Evolutionary conservation across 2,888 invertebrate genomes (phyloP), one percentile per base, ranked within the genome.

Genomic region (Eupithecia vulgata): DNA sequence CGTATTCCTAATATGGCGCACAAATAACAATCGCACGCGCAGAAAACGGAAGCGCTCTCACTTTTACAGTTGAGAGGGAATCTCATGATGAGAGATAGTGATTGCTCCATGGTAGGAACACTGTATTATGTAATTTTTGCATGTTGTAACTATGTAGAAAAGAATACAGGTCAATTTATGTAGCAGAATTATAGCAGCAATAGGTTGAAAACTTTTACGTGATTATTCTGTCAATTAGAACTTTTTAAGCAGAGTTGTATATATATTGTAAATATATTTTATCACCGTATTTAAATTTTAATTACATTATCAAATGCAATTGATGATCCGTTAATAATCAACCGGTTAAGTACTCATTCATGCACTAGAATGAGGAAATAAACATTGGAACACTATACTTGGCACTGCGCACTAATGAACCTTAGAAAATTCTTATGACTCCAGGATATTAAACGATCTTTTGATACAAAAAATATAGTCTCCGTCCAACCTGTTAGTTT

Each of bases 1-100:
- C 70, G 73, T 65, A 66, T 75, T 67, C 65, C 65, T 65, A 42
- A 65, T 42, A 79, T 76, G 77, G 70, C 73, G 76, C 68, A 67
- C 67, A 68, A 76, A 76, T 61, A 34, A 64, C 71, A 70, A 70
- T 72, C 70, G 77, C 78, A 73, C 67, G 71, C 68, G 75, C 67
- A 64, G 75, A 67, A 69, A 77, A 75, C 75, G 77, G 83, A 82
- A 81, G 75, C 79, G 75, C 85, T 86, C 85, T 87, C 85, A 90
- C 91, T 90, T 90, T 89, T 89, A 87, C 87, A 79, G 81, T 80
- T 78, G 87, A 87, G 85, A 89, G 88, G 84, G 85, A 88, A 87
- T 81, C 80, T 87, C 85, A 85, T 87, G 86, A 82, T 82, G 73
- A 81, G 79, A 83, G 82, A 68, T 65, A 65, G 40, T 40, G 64